Percentiles rank a stretch among this genome's conserved stretches.
Conservation (phyloP, 2,797 vertebrate species). For the Parambassis ranga region DNA sequence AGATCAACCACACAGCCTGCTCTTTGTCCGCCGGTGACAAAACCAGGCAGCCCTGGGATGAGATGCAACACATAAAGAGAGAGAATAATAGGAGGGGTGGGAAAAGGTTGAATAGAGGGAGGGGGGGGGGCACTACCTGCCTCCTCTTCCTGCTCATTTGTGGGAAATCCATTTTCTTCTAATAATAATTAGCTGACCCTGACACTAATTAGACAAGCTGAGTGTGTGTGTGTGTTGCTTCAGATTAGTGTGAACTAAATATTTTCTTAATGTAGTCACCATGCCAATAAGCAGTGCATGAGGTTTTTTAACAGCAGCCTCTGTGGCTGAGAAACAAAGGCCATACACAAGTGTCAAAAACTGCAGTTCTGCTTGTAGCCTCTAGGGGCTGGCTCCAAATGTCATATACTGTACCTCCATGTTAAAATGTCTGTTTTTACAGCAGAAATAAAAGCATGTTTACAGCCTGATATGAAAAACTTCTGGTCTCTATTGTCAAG, state of each 20-base stretch:
- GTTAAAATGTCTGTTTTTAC: no score
- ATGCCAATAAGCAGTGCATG: slow-evolving; percentile 18
- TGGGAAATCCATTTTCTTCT: slow-evolving; percentile 62
- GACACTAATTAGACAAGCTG: slow-evolving; percentile 73
- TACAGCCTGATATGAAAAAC: no score
- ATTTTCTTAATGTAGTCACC: slow-evolving; percentile 49
- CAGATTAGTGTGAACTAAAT: slow-evolving; percentile 60
- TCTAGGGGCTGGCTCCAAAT: no score
- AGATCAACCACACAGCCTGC: slow-evolving; percentile 36
- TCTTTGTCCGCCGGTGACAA: slow-evolving; percentile 38
- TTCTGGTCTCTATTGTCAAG: no score
- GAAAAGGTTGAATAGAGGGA: slow-evolving; percentile 12
- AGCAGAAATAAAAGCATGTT: no score
- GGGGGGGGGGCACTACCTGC: slow-evolving; percentile 18
- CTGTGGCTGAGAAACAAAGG: no score
- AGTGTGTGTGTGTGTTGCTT: slow-evolving; percentile 52
- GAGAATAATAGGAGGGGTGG: background rate
- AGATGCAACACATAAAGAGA: background rate
- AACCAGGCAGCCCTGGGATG: slow-evolving; percentile 2
- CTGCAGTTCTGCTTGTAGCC: no score
- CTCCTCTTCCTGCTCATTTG: slow-evolving; percentile 40
- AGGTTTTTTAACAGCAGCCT: slow-evolving; percentile 8
- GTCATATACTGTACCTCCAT: no score
- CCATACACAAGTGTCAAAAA: no score
- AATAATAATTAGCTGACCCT: slow-evolving; percentile 72